phyloP scores from a whole-genome alignment of 1,140 invertebrate genomes.

The Drosophila elegans region DNA sequence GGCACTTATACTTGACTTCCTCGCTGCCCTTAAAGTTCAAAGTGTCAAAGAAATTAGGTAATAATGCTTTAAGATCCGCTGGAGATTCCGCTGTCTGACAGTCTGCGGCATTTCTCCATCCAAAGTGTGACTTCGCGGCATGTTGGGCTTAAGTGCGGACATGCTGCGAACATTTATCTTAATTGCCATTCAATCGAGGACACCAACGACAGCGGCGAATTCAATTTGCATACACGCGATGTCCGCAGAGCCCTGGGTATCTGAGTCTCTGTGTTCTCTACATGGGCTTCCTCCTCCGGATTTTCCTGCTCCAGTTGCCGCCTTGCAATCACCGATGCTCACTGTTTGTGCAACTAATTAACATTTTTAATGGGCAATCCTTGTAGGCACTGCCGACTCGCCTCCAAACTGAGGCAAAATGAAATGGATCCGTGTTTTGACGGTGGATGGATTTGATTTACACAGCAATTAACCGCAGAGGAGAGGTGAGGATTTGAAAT shows the following conservation, averaged over 20 bases:
- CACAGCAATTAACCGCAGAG: constrained; percentile 54
- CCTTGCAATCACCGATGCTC: constrained; percentile 70
- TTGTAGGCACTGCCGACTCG: constrained; percentile 54
- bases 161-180: constrained; percentile 81
- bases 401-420: constrained; percentile 57
- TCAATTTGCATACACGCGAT: constrained; percentile 74
- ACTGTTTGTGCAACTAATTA: constrained; percentile 83
- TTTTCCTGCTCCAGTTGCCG: constrained; percentile 4
- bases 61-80: constrained; percentile 56
- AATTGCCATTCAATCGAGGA: constrained; percentile 81
- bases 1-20: too few relatives aligned
- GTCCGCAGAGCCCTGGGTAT: background rate
- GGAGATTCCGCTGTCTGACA: background rate
- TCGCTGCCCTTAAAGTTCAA: constrained; percentile 43
- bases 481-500: background rate
- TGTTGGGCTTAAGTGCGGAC: constrained; percentile 72
- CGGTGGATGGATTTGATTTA: constrained; percentile 66
- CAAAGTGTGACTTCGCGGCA: constrained; percentile 14
- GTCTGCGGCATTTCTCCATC: background rate
- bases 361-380: constrained; percentile 82
- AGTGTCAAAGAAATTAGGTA: constrained; percentile 65
- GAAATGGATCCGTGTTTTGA: constrained; percentile 49
- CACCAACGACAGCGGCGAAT: constrained; percentile 43
- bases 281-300: constrained; percentile 5
- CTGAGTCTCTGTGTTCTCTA: background rate